Percentiles rank a stretch among this genome's conserved stretches.
Evolutionary conservation across 2,113 vertebrate species (phyloP).

Genomic region (Stercorarius parasiticus): DNA sequence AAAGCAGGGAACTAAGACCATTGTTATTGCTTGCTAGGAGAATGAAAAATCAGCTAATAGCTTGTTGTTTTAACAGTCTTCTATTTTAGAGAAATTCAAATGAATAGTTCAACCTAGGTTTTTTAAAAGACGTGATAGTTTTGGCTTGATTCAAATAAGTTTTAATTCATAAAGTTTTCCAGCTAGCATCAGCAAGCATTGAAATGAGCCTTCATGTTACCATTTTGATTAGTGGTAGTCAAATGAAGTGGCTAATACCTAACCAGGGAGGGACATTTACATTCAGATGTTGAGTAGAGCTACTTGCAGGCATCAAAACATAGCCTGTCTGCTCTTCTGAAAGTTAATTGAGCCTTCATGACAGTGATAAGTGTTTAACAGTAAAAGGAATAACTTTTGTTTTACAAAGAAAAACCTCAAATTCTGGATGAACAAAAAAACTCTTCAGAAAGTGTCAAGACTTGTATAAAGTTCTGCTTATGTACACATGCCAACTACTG

Average conservation of each 20-base stretch:
- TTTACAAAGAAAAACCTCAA: neutral
- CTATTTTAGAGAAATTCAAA: neutral
- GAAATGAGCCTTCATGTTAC: neutral
- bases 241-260: neutral
- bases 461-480: neutral
- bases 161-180: neutral
- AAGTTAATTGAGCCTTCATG: neutral
- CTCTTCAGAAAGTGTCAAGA: neutral
- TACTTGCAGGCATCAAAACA: neutral
- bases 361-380: neutral
- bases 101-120: neutral
- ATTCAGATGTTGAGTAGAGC: neutral
- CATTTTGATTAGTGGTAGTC: neutral
- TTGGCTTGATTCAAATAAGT: neutral
- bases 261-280: neutral
- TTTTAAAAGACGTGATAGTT: neutral
- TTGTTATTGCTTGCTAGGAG: neutral
- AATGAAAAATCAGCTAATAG: neutral
- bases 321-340: neutral
- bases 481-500: rapidly evolving
- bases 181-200: neutral
- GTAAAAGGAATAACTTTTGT: neutral
- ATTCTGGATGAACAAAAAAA: neutral
- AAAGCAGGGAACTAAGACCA: neutral
- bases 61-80: neutral